phyloP scores from a whole-genome alignment of 2,888 invertebrate genomes.

The Heliconius ethilla region DNA sequence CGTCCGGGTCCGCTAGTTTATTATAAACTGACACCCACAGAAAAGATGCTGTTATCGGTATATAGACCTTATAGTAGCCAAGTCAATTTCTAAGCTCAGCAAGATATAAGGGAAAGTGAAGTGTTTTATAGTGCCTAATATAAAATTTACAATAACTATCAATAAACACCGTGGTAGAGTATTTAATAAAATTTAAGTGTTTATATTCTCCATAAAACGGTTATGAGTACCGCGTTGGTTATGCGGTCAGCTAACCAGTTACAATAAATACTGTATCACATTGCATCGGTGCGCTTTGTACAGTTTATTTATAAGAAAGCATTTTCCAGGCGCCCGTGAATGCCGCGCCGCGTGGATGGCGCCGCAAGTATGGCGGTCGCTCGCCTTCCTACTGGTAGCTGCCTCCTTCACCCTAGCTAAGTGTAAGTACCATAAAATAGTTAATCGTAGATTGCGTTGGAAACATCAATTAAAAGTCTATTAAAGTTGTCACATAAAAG shows the following conservation, averaged over 20 bases:
- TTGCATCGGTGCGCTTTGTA: slow-evolving; percentile 12
- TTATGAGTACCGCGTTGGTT: slow-evolving; percentile 3
- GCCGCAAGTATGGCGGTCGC: slow-evolving; percentile 74
- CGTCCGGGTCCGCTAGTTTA: too few species aligned
- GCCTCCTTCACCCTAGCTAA: slow-evolving; percentile 69
- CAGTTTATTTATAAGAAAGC: slow-evolving; percentile 10
- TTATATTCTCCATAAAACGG: slow-evolving; percentile 1
- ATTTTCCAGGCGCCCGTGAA: slow-evolving; percentile 68
- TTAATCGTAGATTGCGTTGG: neutral
- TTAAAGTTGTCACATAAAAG: neutral
- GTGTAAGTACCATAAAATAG: slow-evolving; percentile 61
- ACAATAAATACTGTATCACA: slow-evolving; percentile 16
- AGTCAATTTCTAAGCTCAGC: neutral
- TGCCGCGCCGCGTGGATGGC: slow-evolving; percentile 80
- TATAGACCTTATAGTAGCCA: neutral
- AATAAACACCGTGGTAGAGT: slow-evolving; percentile 11
- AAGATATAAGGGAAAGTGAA: neutral
- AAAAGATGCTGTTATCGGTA: too few species aligned
- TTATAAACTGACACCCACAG: too few species aligned
- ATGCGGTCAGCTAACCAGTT: slow-evolving; percentile 15
- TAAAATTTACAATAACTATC: neutral
- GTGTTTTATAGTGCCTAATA: neutral
- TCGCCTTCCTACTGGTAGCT: slow-evolving; percentile 68
- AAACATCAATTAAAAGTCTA: slow-evolving; percentile 39
- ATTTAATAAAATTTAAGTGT: slow-evolving; percentile 12